Evolutionary conservation across 2,113 vertebrate genomes (phyloP).

Genomic region (Etheostoma spectabile): DNA sequence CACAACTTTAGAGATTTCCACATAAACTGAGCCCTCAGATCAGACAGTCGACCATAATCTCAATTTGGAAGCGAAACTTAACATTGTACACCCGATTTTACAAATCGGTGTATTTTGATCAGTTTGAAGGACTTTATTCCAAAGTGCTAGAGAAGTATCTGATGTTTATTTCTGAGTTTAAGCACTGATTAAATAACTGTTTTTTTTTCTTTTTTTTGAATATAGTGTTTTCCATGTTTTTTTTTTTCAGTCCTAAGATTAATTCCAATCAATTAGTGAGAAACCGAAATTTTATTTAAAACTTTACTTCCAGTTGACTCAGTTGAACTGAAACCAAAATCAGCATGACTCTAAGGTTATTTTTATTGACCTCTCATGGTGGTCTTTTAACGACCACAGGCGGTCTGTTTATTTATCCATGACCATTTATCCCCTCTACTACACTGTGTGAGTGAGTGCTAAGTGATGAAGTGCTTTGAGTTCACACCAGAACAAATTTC

Average conservation of each 20-base stretch:
- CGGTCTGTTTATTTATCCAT: conserved; percentile 56
- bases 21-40: conserved; percentile 42
- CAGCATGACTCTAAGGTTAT: conserved; percentile 27
- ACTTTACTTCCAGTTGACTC: conserved; percentile 33
- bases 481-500: conserved; percentile 71
- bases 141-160: conserved; percentile 66
- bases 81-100: conserved; percentile 21
- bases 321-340: conserved; percentile 25
- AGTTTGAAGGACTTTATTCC: conserved; percentile 46
- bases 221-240: conserved; percentile 17
- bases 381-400: conserved; percentile 64
- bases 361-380: conserved; percentile 71
- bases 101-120: conserved; percentile 30
- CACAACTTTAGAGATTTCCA: conserved; percentile 36
- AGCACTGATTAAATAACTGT: conserved; percentile 6
- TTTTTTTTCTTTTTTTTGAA: not conserved
- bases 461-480: conserved; percentile 79
- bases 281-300: conserved; percentile 44
- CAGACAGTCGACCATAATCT: conserved; percentile 44
- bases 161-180: conserved; percentile 11
- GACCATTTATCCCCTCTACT: conserved; percentile 37
- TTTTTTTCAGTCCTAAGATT: conserved; percentile 33
- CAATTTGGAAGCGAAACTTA: conserved; percentile 31
- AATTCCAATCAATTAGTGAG: conserved; percentile 22
- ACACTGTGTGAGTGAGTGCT: conserved; percentile 36